A percentile compares a stretch with the other conserved stretches of the same genome.
These are phyloP conservation scores for Amiota minor DNA, from an alignment of 2,888 invertebrate genomes.

Conservation along the genomic window DNA sequence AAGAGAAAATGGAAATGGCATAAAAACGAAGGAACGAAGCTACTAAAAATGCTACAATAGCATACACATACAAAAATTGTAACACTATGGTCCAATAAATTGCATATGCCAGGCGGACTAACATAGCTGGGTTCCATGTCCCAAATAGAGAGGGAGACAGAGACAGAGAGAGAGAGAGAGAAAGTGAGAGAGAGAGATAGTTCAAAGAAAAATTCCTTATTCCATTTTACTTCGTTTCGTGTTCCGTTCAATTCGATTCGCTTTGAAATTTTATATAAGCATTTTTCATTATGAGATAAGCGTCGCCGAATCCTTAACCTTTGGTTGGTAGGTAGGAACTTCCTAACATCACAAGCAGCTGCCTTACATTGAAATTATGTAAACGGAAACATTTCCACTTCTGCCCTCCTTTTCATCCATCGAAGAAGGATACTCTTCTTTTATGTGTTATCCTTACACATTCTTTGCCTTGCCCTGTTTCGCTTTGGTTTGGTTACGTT, in stretches of 20 bases:
- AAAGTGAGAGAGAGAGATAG: too few species aligned
- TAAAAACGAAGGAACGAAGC: not conserved
- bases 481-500: not conserved
- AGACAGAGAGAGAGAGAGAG: too few species aligned
- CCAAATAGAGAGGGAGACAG: too few species aligned
- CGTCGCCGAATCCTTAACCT: not conserved
- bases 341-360: too few species aligned
- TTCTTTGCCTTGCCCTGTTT: constrained; percentile 19
- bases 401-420: not conserved
- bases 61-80: too few species aligned
- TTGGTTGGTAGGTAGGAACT: too few species aligned
- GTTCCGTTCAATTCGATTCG: too few species aligned
- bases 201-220: too few species aligned
- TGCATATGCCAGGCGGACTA: constrained; percentile 3
- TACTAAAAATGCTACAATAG: not conserved
- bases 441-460: not conserved
- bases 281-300: constrained; percentile 6
- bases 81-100: not conserved
- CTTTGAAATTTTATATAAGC: not conserved
- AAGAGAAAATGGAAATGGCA: too few species aligned
- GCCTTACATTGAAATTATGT: too few species aligned
- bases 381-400: not conserved
- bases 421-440: not conserved
- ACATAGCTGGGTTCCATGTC: too few species aligned
- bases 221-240: too few species aligned